These are phyloP conservation scores for Musca vetustissima DNA, from an alignment of 1,140 invertebrate species.

Conservation along the genomic window DNA sequence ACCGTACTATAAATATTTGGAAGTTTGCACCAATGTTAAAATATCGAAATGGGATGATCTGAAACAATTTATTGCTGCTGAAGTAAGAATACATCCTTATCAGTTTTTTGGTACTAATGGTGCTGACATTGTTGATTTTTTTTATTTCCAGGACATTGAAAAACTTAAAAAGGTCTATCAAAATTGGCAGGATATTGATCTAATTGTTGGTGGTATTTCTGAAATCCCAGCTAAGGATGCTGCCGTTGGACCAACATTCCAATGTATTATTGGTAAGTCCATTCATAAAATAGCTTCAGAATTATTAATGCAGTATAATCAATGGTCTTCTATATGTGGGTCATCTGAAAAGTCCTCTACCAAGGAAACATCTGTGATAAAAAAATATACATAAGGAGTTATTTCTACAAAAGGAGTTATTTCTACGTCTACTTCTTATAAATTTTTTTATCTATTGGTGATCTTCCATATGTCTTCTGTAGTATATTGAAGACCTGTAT, in stretches of 20 bases:
- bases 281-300: not conserved
- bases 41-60: slow-evolving; percentile 51
- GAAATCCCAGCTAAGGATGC: slow-evolving; percentile 69
- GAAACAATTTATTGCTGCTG: slow-evolving; percentile 2
- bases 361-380: too few relatives aligned
- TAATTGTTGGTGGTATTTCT: slow-evolving; percentile 77
- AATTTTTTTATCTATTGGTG: too few relatives aligned
- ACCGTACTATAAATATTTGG: slow-evolving; percentile 77
- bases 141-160: slow-evolving; percentile 32
- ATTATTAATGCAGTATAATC: too few relatives aligned
- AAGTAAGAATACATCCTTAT: slow-evolving; percentile 15
- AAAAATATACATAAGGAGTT: too few relatives aligned
- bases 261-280: slow-evolving; percentile 76
- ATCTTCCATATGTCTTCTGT: too few relatives aligned
- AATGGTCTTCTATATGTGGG: too few relatives aligned
- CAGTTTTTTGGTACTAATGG: too few relatives aligned
- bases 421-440: too few relatives aligned
- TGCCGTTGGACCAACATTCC: slow-evolving; percentile 80
- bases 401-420: too few relatives aligned
- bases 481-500: too few relatives aligned
- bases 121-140: not conserved
- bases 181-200: slow-evolving; percentile 77
- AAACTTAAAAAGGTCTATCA: slow-evolving; percentile 61
- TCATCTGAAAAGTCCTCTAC: too few relatives aligned
- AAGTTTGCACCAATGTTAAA: slow-evolving; percentile 69